Conservation (phyloP, 2,113 vertebrate genomes). For the Corythornis vintsioides region DNA sequence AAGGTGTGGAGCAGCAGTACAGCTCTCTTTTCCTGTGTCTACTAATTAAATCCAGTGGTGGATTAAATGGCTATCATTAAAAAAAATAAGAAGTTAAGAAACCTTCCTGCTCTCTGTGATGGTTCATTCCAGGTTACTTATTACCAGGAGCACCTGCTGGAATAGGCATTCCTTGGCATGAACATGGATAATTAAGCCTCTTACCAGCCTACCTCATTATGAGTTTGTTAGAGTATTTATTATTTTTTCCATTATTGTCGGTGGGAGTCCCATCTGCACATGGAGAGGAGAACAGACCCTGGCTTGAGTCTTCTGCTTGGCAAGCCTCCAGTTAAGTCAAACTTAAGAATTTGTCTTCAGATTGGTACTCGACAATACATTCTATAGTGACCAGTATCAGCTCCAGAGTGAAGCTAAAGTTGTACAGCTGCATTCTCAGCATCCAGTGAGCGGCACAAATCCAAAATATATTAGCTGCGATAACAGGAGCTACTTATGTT, state of each 20-base stretch:
- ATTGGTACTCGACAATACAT: neutral
- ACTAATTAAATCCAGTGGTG: slow-evolving; percentile 7
- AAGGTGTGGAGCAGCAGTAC: neutral
- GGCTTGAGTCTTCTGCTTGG: neutral
- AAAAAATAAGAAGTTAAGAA: neutral
- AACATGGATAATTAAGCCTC: slow-evolving; percentile 11
- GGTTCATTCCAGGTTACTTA: neutral
- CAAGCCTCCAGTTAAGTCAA: slow-evolving; percentile 3
- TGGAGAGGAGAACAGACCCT: neutral
- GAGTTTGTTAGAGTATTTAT: slow-evolving; percentile 12
- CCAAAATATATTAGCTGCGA: slow-evolving; percentile 45
- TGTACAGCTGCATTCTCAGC: slow-evolving; percentile 36
- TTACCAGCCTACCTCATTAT: neutral
- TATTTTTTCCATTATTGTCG: slow-evolving; percentile 12
- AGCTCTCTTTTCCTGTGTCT: neutral
- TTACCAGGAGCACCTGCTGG: neutral
- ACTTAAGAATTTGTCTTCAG: slow-evolving; percentile 49
- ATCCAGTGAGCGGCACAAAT: slow-evolving; percentile 25
- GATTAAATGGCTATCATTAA: slow-evolving; percentile 14
- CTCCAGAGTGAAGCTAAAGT: slow-evolving; percentile 45
- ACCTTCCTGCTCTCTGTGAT: neutral
- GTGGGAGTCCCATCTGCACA: neutral
- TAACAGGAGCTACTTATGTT: slow-evolving; percentile 44
- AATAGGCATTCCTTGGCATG: neutral
- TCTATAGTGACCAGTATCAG: slow-evolving; percentile 22